A percentile compares a stretch with the other conserved stretches of the same genome.
Evolutionary conservation across 2,113 vertebrate genomes (phyloP).

Genomic region (Crotalus viridis): DNA sequence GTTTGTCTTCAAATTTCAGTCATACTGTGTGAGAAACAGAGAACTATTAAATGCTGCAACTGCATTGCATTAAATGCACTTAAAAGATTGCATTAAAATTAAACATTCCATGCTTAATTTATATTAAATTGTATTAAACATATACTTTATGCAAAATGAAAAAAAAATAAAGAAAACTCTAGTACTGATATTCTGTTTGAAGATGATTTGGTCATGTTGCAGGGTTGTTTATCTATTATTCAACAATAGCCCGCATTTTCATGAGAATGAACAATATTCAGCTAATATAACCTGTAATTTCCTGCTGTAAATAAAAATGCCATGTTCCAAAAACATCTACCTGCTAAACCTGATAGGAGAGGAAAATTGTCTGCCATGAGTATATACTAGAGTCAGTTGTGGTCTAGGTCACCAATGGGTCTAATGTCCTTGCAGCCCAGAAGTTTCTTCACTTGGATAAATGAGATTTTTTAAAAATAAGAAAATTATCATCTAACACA

Average conservation of each 20-base stretch:
- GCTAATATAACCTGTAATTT: neutral
- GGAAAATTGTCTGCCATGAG: neutral
- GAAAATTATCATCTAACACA: neutral
- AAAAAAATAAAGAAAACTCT: neutral
- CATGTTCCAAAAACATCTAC: neutral
- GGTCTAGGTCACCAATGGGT: neutral
- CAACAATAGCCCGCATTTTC: neutral
- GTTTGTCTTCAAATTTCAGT: constrained; percentile 5
- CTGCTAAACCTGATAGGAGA: neutral
- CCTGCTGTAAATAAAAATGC: neutral
- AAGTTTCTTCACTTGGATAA: neutral
- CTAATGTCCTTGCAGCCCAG: neutral
- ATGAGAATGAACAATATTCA: neutral
- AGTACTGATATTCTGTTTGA: neutral
- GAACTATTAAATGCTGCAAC: constrained; percentile 23
- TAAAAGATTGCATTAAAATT: neutral
- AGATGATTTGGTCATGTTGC: neutral
- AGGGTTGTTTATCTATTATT: neutral
- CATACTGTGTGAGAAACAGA: neutral
- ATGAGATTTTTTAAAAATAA: neutral
- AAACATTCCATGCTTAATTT: neutral
- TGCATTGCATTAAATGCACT: neutral
- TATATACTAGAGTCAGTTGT: neutral
- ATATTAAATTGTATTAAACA: neutral
- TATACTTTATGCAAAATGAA: neutral